These are phyloP conservation scores for Peromyscus californicus DNA, from an alignment of 2,113 vertebrate genomes.

Conservation along the genomic window DNA sequence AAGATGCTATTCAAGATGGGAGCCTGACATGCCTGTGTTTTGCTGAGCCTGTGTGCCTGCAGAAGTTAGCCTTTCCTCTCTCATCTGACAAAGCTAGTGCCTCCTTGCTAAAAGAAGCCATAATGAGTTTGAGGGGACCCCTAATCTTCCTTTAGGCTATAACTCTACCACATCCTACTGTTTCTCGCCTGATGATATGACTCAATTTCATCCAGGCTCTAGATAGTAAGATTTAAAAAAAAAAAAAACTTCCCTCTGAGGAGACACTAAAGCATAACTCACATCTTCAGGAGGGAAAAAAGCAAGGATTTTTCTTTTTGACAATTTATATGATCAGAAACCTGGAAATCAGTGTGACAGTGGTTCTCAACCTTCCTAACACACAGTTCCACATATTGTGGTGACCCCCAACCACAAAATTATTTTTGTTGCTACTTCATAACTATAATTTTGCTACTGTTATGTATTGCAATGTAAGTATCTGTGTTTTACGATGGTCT, in stretches of 20 bases:
- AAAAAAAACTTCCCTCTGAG: not conserved
- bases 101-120: not conserved
- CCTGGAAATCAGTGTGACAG: not conserved
- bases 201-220: not conserved
- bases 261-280: not conserved
- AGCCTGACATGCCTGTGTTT: not conserved
- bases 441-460: not conserved
- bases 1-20: not conserved
- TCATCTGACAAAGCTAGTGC: not conserved
- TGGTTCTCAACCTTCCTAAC: not conserved
- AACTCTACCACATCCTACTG: not conserved
- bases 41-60: not conserved
- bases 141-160: not conserved
- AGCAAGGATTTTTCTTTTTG: not conserved
- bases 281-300: not conserved
- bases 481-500: not conserved
- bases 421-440: not conserved
- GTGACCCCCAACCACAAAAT: not conserved
- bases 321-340: not conserved
- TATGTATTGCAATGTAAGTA: not conserved
- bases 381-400: not conserved
- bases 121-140: not conserved
- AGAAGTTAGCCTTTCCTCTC: not conserved
- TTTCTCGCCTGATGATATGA: not conserved
- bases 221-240: not conserved